Evolutionary conservation across 2,888 invertebrate genomes (phyloP).

Genomic region (Ephialtes manifestator): DNA sequence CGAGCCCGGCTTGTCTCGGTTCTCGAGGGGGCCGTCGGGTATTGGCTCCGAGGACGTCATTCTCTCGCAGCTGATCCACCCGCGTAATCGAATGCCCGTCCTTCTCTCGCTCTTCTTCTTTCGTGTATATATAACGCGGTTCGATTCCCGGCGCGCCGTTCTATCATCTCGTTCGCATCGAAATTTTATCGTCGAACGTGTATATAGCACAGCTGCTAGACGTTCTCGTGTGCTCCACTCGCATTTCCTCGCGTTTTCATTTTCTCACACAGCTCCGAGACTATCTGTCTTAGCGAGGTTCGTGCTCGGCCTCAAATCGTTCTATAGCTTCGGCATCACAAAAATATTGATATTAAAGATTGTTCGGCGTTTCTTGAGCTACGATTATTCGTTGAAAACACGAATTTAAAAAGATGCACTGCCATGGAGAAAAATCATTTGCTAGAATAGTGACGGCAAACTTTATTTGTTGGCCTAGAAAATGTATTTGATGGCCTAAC

Average conservation of each 20-base stretch:
- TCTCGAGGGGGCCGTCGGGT: slow-evolving; percentile 44
- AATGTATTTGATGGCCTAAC: no score
- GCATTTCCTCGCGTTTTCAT: slow-evolving; percentile 19
- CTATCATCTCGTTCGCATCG: slow-evolving; percentile 55
- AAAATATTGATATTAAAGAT: slow-evolving; percentile 10
- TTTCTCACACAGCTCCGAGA: slow-evolving; percentile 5
- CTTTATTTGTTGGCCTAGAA: no score
- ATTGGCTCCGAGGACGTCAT: slow-evolving; percentile 65
- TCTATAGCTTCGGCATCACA: not conserved
- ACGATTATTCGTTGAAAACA: not conserved
- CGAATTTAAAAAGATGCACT: not conserved
- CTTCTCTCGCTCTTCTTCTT: slow-evolving; percentile 32
- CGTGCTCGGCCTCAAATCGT: not conserved
- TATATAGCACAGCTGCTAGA: slow-evolving; percentile 5
- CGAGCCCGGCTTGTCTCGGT: slow-evolving; percentile 38
- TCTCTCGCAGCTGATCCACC: slow-evolving; percentile 70
- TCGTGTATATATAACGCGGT: slow-evolving; percentile 24
- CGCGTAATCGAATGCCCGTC: slow-evolving; percentile 66
- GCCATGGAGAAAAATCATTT: no score
- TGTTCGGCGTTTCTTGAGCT: not conserved
- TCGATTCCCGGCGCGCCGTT: slow-evolving; percentile 37
- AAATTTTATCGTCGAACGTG: slow-evolving; percentile 54
- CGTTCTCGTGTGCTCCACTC: not conserved
- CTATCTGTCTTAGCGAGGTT: not conserved
- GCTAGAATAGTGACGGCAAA: no score